Evolutionary conservation across 2,888 invertebrate species (phyloP), one percentile per base, ranked within the genome.

Genomic region (Heliothis peltigera): DNA sequence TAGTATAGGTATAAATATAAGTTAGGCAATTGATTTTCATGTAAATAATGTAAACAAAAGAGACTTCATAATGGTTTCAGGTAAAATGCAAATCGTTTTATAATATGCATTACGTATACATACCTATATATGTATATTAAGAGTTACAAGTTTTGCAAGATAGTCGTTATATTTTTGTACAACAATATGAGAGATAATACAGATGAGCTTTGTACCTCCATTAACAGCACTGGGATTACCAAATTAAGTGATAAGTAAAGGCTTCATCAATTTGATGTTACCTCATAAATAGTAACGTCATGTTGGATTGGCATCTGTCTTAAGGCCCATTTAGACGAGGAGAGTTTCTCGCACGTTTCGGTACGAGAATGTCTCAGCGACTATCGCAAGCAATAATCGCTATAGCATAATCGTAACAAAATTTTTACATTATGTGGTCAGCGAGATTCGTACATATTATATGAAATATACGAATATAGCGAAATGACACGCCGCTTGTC

Each of bases 281-380:
- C 19, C 51, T 59, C 42, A 67, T 48, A 43, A 42, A 67, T 53
- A 8, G 21, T 25, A 10, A 10, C 18, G 3, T n/a, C 35, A 22
- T 7, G 18, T 49, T 15, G 21, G 15, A 49, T 35, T 15, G 48
- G 48, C 35, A 60, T 25, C 19, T 39, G 35, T 21, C 51, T 39
- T 4, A 35, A n/a, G n/a, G n/a, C n/a, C n/a, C n/a, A n/a, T n/a
- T n/a, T n/a, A n/a, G n/a, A n/a, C n/a, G n/a, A n/a, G n/a, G n/a
- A n/a, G n/a, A n/a, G n/a, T n/a, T n/a, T n/a, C n/a, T n/a, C n/a
- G n/a, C n/a, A n/a, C n/a, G n/a, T n/a, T n/a, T n/a, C n/a, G n/a
- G n/a, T n/a, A n/a, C n/a, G n/a, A n/a, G n/a, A n/a, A n/a, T n/a
- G n/a, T n/a, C n/a, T n/a, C n/a, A n/a, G n/a, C n/a, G n/a, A n/a